Evolutionary conservation across 2,888 invertebrate genomes (phyloP), one percentile per base, ranked within the genome.

Genomic region (Dexiosoma caninum): DNA sequence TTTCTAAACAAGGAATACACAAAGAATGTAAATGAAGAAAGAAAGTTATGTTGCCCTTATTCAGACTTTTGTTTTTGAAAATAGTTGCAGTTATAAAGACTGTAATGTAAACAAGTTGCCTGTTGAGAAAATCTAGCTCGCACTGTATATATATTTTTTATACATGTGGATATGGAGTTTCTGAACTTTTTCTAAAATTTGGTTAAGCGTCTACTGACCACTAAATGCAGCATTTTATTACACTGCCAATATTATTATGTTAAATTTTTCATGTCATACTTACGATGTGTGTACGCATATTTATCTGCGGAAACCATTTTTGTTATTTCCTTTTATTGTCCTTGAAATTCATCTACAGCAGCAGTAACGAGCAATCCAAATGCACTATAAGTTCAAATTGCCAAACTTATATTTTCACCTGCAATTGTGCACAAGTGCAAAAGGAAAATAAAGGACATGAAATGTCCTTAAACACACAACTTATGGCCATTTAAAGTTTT

Each of bases 381-480:
- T 62, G 30, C n/a, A n/a, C 10, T 21, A 27, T 53, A 66, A 78
- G 44, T 78, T 72, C 60, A 72, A 78, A 66, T 66, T 67, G 42
- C 44, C 51, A 72, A 72, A 78, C 59, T 60, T 72, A 59, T 72
- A 78, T 78, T 59, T 71, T 51, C 78, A 78, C 78, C 78, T 78
- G 71, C 66, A 78, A 66, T 78, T 64, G 53, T 53, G 64, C 71
- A 78, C 64, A 71, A 71, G 32, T 42, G 70, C 23, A 59, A 23
- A 76, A 57, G 14, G 46, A 16, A 46, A 59, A n/a, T n/a, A 78
- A 78, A 77, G 59, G 59, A 59, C 66, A 78, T 70, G 57, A 64
- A 77, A 77, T 64, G 77, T 77, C 70, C 77, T 78, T 78, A 71
- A 78, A 66, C 49, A 64, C 42, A 78, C 78, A 78, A 71, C 70